phyloP scores from a whole-genome alignment of 2,888 invertebrate genomes.

The Lissonota sp. region DNA sequence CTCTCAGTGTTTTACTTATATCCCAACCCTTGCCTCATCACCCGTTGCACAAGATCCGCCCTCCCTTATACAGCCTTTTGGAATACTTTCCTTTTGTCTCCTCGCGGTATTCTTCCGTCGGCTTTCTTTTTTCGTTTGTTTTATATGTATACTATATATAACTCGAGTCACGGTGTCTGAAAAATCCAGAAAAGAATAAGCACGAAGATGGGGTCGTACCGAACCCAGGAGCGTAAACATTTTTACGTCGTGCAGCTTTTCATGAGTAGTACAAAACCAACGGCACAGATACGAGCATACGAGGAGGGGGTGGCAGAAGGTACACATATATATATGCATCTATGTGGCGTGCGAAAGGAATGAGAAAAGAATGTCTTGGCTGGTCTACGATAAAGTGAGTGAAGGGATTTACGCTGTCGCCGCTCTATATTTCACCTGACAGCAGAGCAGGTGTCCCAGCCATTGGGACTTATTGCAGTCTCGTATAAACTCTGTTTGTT shows the following conservation, averaged over 20 bases:
- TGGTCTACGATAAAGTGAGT: conserved; percentile 39
- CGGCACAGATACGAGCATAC: background rate
- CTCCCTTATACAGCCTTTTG: conserved; percentile 1
- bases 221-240: conserved; percentile 51
- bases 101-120: conserved; percentile 21
- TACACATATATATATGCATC: background rate
- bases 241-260: conserved; percentile 54
- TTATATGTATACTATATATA: conserved; percentile 41
- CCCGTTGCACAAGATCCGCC: conserved; percentile 3
- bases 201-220: conserved; percentile 11
- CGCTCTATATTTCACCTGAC: conserved; percentile 45
- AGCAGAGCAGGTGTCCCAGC: conserved; percentile 48
- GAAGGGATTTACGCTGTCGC: conserved; percentile 45
- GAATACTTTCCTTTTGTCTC: conserved; percentile 50
- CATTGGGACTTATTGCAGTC: conserved; percentile 52
- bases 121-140: conserved; percentile 57
- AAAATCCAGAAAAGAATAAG: conserved; percentile 51
- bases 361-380: conserved; percentile 12
- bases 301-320: background rate
- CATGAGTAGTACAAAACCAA: conserved; percentile 31
- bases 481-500: conserved; percentile 28
- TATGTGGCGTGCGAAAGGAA: background rate
- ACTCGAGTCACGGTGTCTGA: conserved; percentile 20
- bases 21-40: conserved; percentile 9
- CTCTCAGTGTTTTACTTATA: conserved; percentile 32